Conservation (phyloP, 2,888 invertebrate species). For the Himalopsyche kuldschensis region DNA sequence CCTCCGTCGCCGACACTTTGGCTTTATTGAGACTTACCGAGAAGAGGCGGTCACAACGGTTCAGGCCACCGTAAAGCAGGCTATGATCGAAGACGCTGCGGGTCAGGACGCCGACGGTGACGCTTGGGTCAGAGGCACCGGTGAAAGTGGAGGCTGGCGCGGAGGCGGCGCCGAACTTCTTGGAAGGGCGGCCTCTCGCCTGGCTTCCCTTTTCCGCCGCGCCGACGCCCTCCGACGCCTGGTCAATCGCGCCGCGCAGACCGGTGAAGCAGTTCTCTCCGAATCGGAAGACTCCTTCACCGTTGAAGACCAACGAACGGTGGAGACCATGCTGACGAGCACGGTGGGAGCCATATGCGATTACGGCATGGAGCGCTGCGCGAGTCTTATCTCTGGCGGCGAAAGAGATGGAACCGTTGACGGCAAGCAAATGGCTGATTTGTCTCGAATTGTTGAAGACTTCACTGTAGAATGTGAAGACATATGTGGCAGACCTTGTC, state of each 20-base stretch:
- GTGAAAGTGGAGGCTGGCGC: constrained; percentile 28
- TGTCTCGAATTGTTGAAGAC: constrained; percentile 75
- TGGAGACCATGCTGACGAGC: constrained; percentile 73
- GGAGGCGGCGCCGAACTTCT: constrained; percentile 50
- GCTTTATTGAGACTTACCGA: constrained; percentile 84
- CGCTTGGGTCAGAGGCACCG: constrained; percentile 46
- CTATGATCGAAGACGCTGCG: constrained; percentile 75
- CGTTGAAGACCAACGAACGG: constrained; percentile 67
- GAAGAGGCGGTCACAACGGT: constrained; percentile 88
- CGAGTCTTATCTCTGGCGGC: constrained; percentile 80
- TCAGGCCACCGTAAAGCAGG: constrained; percentile 86
- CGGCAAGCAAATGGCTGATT: constrained; percentile 71
- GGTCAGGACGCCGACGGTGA: constrained; percentile 54
- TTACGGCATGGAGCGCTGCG: constrained; percentile 90
- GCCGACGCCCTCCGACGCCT: constrained; percentile 75
- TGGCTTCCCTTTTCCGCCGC: constrained; percentile 49
- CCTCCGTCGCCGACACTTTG: constrained; percentile 81
- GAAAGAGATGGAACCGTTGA: constrained; percentile 72
- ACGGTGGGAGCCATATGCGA: constrained; percentile 83
- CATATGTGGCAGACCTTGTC: constrained; percentile 74
- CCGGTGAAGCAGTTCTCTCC: constrained; percentile 60
- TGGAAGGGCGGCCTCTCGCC: constrained; percentile 62
- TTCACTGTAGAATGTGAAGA: constrained; percentile 78
- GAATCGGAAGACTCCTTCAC: constrained; percentile 72
- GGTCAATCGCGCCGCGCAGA: constrained; percentile 73